Evolutionary conservation across 2,888 invertebrate genomes (phyloP), one percentile per base, ranked within the genome.

Genomic region (Erebia ligea): DNA sequence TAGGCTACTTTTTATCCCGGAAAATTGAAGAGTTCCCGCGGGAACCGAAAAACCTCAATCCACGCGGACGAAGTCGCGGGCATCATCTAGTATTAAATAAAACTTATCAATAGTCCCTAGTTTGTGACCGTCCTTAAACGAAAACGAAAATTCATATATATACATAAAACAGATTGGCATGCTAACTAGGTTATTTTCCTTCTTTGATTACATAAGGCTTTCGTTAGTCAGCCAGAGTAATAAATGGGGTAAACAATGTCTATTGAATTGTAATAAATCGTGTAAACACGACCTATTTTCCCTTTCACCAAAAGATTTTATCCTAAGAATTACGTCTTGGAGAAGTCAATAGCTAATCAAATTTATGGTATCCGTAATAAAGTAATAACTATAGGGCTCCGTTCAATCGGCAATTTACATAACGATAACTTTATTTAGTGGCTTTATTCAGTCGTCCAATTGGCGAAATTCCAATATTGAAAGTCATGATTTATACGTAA

Each of bases 351-450:
- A 61, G 34, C 54, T 66, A 56, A 69, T 48, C 65, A 65, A 66
- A 57, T 65, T 71, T 56, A 62, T 56, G 40, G 50, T 54, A 50
- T 69, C 62, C 69, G 45, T 68, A 63, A 68, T 52, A 64, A 64
- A 64, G 11, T 64, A 45, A 48, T 48, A 62, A 21, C 62, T 19
- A n/a, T 19, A 63, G 45, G 19, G 17, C 50, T 57, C 13, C 17
- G 68, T 64, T 69, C 63, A 42, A 56, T 19, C 57, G 34, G 8
- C 45, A 63, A 63, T 69, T 69, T 57, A 63, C 68, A 48, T 57
- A 48, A 56, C 68, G 63, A 69, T 63, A 57, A 57, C 56, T 68
- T 63, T 68, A 63, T 64, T 64, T 52, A 52, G 56, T 57, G 57
- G 56, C 63, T 63, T 57, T 19, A 63, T 69, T 63, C 48, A 34